These are phyloP conservation scores for Ephialtes manifestator DNA, from an alignment of 2,888 invertebrate species.

Conservation along the genomic window DNA sequence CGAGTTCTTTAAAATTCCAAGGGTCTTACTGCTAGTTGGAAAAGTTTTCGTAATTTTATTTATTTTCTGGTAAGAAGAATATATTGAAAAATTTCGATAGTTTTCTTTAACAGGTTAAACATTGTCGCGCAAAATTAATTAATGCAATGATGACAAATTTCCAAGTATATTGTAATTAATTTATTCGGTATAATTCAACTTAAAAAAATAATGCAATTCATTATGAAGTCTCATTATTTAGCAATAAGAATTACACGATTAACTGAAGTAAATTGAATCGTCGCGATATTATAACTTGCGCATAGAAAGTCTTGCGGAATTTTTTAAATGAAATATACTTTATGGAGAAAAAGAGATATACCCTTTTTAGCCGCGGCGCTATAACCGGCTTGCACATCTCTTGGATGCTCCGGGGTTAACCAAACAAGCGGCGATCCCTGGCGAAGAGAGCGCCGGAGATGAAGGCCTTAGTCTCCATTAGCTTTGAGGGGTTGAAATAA, in stretches of 20 bases:
- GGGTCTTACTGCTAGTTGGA: too few species aligned
- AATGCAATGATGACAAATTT: too few species aligned
- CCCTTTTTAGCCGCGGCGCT: slow-evolving; percentile 35
- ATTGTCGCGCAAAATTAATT: too few species aligned
- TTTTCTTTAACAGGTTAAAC: too few species aligned
- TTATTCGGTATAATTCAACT: neutral
- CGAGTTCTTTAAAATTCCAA: too few species aligned
- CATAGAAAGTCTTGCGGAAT: neutral
- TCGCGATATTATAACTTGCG: slow-evolving; percentile 14
- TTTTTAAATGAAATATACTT: slow-evolving; percentile 51
- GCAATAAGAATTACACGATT: neutral
- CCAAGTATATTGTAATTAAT: neutral
- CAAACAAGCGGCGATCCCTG: slow-evolving; percentile 61
- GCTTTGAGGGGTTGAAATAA: slow-evolving; percentile 67
- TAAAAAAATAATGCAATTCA: neutral
- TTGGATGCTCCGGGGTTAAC: slow-evolving; percentile 55
- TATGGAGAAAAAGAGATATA: slow-evolving; percentile 26
- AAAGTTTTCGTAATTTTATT: too few species aligned
- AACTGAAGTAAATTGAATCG: slow-evolving; percentile 33
- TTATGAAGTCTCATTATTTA: neutral
- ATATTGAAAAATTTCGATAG: too few species aligned
- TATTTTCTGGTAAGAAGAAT: too few species aligned
- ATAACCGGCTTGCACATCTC: slow-evolving; percentile 58
- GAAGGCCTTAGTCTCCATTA: slow-evolving; percentile 69
- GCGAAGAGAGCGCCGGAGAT: slow-evolving; percentile 62